Conservation (phyloP, 2,113 vertebrate genomes). For the Embiotoca jacksoni region DNA sequence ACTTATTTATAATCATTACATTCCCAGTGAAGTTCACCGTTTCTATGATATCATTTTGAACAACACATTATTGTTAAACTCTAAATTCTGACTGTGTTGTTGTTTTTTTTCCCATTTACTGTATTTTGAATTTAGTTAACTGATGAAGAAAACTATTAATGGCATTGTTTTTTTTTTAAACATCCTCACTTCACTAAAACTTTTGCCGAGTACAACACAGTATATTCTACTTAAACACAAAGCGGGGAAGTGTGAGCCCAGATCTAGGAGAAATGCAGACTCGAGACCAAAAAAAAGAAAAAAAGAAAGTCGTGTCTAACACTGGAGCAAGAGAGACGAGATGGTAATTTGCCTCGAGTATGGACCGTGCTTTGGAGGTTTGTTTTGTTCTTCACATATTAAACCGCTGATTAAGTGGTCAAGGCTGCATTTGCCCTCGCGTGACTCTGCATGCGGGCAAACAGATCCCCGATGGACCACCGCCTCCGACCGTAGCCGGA, state of each 20-base stretch:
- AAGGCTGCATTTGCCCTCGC: background rate
- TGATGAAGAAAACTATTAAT: too few species aligned
- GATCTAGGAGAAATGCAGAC: background rate
- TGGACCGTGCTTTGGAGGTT: background rate
- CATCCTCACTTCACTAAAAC: too few species aligned
- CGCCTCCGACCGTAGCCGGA: background rate
- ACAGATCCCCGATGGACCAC: background rate
- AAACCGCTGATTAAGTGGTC: conserved; percentile 14
- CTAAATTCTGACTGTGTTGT: too few species aligned
- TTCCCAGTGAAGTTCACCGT: too few species aligned
- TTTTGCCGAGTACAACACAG: background rate
- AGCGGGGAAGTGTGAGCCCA: background rate
- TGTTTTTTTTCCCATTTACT: background rate
- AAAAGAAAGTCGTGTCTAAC: background rate
- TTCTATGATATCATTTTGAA: too few species aligned
- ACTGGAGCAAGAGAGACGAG: background rate
- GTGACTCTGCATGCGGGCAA: background rate
- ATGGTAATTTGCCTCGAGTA: background rate
- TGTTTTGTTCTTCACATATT: conserved; percentile 1
- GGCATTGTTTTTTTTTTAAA: too few species aligned
- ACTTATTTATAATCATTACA: too few species aligned
- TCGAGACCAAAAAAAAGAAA: background rate
- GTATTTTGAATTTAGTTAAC: background rate
- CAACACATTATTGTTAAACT: too few species aligned
- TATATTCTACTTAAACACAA: background rate